These are phyloP conservation scores for Sitophilus oryzae DNA, from an alignment of 1,140 invertebrate species.

Conservation along the genomic window DNA sequence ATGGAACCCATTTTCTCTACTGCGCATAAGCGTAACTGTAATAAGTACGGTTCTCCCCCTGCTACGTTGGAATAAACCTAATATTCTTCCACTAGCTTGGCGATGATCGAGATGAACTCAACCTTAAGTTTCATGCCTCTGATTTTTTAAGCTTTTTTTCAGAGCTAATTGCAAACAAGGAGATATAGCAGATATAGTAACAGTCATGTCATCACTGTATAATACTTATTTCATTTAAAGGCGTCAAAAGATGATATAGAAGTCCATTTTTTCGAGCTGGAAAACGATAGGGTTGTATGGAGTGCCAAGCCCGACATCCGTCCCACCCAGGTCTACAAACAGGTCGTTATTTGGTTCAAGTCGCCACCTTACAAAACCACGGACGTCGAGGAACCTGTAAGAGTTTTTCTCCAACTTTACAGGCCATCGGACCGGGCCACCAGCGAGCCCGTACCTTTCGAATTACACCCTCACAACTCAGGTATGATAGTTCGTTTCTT, in stretches of 20 bases:
- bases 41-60: too few relatives aligned
- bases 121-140: too few relatives aligned
- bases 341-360: constrained; percentile 81
- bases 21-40: too few relatives aligned
- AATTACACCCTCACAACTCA: constrained; percentile 79
- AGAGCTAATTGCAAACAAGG: too few relatives aligned
- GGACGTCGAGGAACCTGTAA: constrained; percentile 64
- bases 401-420: constrained; percentile 76
- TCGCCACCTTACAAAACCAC: constrained; percentile 70
- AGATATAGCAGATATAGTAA: too few relatives aligned
- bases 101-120: too few relatives aligned
- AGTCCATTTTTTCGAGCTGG: constrained; percentile 83
- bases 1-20: too few relatives aligned
- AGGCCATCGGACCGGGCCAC: constrained; percentile 77
- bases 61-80: too few relatives aligned
- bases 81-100: too few relatives aligned
- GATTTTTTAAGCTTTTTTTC: too few relatives aligned
- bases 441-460: constrained; percentile 76
- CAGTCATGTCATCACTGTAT: too few relatives aligned
- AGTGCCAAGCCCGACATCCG: constrained; percentile 83
- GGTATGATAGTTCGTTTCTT: constrained; percentile 74
- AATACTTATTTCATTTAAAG: too few relatives aligned
- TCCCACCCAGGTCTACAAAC: constrained; percentile 86
- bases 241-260: constrained; percentile 86
- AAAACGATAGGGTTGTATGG: constrained; percentile 59